Evolutionary conservation across 2,888 invertebrate species (phyloP).

Genomic region (Drosophila macrospina): DNA sequence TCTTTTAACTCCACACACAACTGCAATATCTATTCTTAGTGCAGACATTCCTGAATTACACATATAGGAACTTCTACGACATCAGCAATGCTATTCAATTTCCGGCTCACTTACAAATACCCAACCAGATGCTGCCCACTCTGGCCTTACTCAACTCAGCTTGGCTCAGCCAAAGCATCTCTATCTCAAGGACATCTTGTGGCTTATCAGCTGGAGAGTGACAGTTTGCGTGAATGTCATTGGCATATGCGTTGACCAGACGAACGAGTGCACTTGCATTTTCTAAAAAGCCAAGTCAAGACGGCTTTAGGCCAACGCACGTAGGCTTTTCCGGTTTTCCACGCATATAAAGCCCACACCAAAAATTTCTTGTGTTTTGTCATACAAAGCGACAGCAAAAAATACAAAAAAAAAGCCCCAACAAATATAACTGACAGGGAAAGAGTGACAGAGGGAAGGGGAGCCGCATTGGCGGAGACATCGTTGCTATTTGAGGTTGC

Average conservation of each 20-base stretch:
- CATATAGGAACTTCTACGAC: not conserved
- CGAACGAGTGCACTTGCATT: slow-evolving; percentile 63
- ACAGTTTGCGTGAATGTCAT: slow-evolving; percentile 64
- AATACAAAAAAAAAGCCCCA: slow-evolving; percentile 12
- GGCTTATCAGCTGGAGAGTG: slow-evolving; percentile 56
- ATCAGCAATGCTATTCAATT: slow-evolving; percentile 25
- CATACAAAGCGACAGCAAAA: slow-evolving; percentile 45
- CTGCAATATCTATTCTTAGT: not conserved
- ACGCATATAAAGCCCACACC: slow-evolving; percentile 63
- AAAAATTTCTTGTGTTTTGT: slow-evolving; percentile 47
- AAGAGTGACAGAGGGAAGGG: slow-evolving; percentile 1
- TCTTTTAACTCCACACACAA: not conserved
- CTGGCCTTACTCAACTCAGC: not conserved
- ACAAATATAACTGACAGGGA: slow-evolving; percentile 13
- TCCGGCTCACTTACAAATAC: slow-evolving; percentile 53
- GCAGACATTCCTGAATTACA: not conserved
- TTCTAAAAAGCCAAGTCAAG: slow-evolving; percentile 45
- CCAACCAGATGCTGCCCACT: slow-evolving; percentile 37
- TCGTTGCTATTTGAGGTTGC: slow-evolving; percentile 31
- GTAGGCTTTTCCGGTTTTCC: slow-evolving; percentile 77
- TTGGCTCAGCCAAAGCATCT: slow-evolving; percentile 7
- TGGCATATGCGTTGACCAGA: slow-evolving; percentile 45
- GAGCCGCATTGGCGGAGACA: slow-evolving; percentile 17
- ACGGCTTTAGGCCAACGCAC: slow-evolving; percentile 29
- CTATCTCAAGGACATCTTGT: slow-evolving; percentile 62